phyloP scores from a whole-genome alignment of 2,888 invertebrate genomes.

The Apamea epomidion region DNA sequence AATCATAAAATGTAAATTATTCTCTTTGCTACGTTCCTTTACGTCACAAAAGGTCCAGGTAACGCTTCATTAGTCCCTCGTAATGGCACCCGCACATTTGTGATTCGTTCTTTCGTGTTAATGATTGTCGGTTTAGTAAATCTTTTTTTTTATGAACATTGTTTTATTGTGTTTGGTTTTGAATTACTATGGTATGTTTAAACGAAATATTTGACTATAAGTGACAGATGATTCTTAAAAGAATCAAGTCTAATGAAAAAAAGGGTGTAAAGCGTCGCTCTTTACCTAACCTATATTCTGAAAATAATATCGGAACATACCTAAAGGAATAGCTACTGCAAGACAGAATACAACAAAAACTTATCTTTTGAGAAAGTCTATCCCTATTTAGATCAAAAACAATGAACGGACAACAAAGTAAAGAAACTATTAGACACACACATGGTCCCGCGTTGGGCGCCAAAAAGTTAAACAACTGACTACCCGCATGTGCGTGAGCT shows the following conservation, averaged over 20 bases:
- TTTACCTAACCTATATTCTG: background rate
- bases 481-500: conserved; percentile 10
- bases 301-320: background rate
- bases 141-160: conserved; percentile 44
- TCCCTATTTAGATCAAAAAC: conserved; percentile 11
- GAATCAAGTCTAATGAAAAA: background rate
- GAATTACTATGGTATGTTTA: background rate
- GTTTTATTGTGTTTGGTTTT: conserved; percentile 1
- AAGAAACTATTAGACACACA: conserved; percentile 47
- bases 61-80: conserved; percentile 72
- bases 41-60: conserved; percentile 69
- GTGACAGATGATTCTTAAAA: background rate
- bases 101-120: conserved; percentile 69
- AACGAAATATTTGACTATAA: background rate
- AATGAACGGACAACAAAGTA: conserved; percentile 44
- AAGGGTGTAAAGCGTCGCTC: background rate
- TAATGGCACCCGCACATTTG: conserved; percentile 71
- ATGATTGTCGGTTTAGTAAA: conserved; percentile 67
- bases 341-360: conserved; percentile 15
- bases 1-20: conserved; percentile 78
- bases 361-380: background rate
- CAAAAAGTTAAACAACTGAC: conserved; percentile 46
- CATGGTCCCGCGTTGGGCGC: conserved; percentile 67
- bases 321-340: background rate
- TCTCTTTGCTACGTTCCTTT: conserved; percentile 66